Evolutionary conservation across 1,140 invertebrate genomes (phyloP).

Genomic region (Lanistes nyassanus): DNA sequence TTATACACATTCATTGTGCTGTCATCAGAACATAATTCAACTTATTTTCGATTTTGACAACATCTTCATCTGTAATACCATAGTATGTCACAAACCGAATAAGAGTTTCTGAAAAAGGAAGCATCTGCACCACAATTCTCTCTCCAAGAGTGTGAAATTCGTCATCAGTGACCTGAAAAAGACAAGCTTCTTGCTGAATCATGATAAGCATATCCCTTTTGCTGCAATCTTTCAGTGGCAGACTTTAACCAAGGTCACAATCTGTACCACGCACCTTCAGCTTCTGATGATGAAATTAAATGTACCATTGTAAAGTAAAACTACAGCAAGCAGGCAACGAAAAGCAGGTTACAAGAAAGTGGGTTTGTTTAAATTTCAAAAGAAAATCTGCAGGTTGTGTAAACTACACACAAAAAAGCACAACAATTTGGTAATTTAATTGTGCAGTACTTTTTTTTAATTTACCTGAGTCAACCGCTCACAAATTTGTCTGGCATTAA

Average conservation of each 20-base stretch:
- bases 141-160: conserved; percentile 68
- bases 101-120: conserved; percentile 69
- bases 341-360: not conserved
- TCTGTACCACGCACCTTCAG: too few species aligned
- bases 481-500: conserved; percentile 72
- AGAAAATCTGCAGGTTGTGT: too few species aligned
- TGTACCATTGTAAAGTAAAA: not conserved
- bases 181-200: too few species aligned
- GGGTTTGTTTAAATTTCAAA: too few species aligned
- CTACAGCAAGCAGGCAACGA: not conserved
- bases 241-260: too few species aligned
- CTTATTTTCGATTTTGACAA: conserved; percentile 68
- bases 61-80: conserved; percentile 74
- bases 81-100: conserved; percentile 77
- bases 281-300: not conserved
- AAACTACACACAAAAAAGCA: too few species aligned
- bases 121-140: conserved; percentile 71
- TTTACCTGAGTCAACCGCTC: conserved; percentile 70
- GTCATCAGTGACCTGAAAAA: conserved; percentile 69
- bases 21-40: conserved; percentile 59
- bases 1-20: conserved; percentile 1
- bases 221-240: too few species aligned
- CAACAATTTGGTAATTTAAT: too few species aligned
- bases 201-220: too few species aligned
- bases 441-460: conserved; percentile 4